Percentiles rank a stretch among this genome's conserved stretches.
phyloP scores from a whole-genome alignment of 1,140 invertebrate genomes.

The Chrysomallon squamiferum region DNA sequence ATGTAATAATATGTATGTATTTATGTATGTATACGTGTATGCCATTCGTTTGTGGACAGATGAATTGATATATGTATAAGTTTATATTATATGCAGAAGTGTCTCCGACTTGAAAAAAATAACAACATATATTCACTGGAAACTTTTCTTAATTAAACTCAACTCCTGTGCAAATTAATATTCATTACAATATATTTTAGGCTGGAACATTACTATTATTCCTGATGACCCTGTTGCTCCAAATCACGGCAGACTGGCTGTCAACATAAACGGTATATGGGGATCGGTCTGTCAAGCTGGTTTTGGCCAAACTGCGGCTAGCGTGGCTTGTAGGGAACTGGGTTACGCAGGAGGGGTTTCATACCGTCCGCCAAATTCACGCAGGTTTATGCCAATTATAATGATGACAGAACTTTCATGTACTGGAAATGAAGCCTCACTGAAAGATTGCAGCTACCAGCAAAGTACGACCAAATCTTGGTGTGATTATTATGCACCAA shows the following conservation, averaged over 20 bases:
- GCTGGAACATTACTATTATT: constrained; percentile 8
- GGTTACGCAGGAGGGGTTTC: constrained; percentile 39
- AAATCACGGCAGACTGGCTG: constrained; percentile 40
- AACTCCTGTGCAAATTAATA: too few relatives aligned
- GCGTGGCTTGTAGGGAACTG: constrained; percentile 42
- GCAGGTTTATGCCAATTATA: constrained; percentile 15
- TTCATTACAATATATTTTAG: too few relatives aligned
- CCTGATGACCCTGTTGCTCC: constrained; percentile 21
- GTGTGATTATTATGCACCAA: constrained; percentile 22
- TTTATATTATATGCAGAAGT: too few relatives aligned
- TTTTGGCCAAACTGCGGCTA: constrained; percentile 34
- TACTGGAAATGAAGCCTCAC: constrained; percentile 15
- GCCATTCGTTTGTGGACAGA: too few relatives aligned
- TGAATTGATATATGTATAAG: too few relatives aligned
- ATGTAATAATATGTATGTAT: too few relatives aligned
- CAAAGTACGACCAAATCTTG: constrained; percentile 9
- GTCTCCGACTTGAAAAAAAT: too few relatives aligned
- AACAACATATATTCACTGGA: too few relatives aligned
- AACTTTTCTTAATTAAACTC: too few relatives aligned
- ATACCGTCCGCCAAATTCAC: constrained; percentile 7
- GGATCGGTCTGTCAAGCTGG: constrained; percentile 46
- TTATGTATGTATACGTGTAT: too few relatives aligned
- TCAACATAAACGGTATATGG: constrained; percentile 45
- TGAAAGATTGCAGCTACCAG: constrained; percentile 25
- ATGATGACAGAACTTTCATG: constrained; percentile 37